Percentiles rank a stretch among this genome's conserved stretches.
These are phyloP conservation scores for Gavialis gangeticus DNA, from an alignment of 2,113 vertebrate genomes.

Conservation along the genomic window DNA sequence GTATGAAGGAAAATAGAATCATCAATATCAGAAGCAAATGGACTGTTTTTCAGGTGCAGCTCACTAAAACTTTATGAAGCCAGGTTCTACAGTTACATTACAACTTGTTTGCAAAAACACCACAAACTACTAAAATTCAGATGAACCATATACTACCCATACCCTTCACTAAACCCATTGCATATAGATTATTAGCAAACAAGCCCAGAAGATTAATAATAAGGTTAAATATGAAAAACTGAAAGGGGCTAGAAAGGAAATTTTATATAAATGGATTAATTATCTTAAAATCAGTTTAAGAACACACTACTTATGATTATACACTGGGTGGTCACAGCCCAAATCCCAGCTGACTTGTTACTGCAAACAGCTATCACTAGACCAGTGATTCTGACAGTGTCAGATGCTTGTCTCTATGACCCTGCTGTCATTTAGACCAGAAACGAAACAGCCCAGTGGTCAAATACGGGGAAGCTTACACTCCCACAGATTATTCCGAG, in stretches of 20 bases:
- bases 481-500: not conserved
- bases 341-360: not conserved
- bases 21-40: not conserved
- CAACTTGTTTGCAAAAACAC: not conserved
- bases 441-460: not conserved
- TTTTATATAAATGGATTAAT: not conserved
- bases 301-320: not conserved
- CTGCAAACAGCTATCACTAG: not conserved
- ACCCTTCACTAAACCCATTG: not conserved
- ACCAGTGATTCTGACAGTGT: not conserved
- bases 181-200: constrained; percentile 1
- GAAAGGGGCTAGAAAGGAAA: not conserved
- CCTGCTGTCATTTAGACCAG: not conserved
- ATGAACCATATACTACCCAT: not conserved
- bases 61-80: not conserved
- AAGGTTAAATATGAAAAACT: constrained; percentile 3
- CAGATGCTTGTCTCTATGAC: not conserved
- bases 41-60: not conserved
- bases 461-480: accelerated
- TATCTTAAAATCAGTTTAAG: not conserved
- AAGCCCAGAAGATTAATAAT: not conserved
- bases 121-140: constrained; percentile 31
- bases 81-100: not conserved
- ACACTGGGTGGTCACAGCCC: not conserved
- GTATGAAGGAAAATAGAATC: not conserved